A percentile compares a stretch with the other conserved stretches of the same genome.
Conservation (phyloP, 1,140 invertebrate species). For the Stenopsyche tienmushanensis region DNA sequence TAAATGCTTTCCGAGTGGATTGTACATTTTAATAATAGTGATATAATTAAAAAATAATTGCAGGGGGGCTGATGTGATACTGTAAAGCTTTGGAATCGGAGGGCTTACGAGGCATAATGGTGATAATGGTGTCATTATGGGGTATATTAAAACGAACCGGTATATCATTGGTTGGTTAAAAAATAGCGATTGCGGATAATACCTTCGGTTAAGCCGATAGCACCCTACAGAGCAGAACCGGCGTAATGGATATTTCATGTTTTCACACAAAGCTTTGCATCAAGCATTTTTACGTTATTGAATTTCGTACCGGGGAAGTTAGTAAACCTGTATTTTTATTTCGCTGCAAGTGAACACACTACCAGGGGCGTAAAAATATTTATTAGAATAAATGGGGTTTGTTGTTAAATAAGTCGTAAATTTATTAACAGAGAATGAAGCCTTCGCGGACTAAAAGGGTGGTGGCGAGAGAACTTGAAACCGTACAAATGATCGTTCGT, state of each 20-base stretch:
- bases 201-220: neutral
- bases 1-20: no score
- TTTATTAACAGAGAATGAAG: neutral
- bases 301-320: constrained; percentile 4
- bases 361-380: neutral
- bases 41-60: no score
- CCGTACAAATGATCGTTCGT: neutral
- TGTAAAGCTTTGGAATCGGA: no score
- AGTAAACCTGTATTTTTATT: neutral
- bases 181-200: neutral
- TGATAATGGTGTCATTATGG: no score
- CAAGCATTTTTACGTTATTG: constrained; percentile 17
- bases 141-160: no score
- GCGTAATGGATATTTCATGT: constrained; percentile 15
- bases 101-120: no score
- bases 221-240: neutral
- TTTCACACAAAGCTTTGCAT: constrained; percentile 13
- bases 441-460: neutral
- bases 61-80: no score
- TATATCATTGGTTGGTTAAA: no score
- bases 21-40: no score
- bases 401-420: constrained; percentile 7
- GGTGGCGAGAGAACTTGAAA: neutral
- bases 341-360: neutral
- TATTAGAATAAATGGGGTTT: constrained; percentile 7